A percentile compares a stretch with the other conserved stretches of the same genome.
These are phyloP conservation scores for Percina caprodes DNA, from an alignment of 2,113 vertebrate species.

Conservation along the genomic window DNA sequence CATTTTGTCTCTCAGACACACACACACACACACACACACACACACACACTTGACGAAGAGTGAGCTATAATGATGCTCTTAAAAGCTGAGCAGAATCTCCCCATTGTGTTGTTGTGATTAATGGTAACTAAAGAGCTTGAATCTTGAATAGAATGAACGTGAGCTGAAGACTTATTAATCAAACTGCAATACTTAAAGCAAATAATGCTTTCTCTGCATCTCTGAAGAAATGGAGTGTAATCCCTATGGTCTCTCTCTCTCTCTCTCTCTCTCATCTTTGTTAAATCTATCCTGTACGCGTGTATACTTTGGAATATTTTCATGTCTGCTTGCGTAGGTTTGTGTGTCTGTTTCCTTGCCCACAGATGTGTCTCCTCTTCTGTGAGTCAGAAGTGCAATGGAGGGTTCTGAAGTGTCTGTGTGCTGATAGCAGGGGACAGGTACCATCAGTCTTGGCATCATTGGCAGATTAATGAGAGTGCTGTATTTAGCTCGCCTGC, in stretches of 20 bases:
- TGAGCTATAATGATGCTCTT: constrained; percentile 65
- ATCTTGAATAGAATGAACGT: constrained; percentile 52
- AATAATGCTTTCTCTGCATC: constrained; percentile 49
- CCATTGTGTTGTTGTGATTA: constrained; percentile 65
- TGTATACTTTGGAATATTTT: not conserved
- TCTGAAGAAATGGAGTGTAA: constrained; percentile 25
- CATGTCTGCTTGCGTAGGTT: not conserved
- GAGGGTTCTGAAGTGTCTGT: constrained; percentile 51
- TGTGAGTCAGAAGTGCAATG: constrained; percentile 41
- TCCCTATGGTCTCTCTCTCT: not conserved
- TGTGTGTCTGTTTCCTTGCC: constrained; percentile 9
- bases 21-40: not conserved
- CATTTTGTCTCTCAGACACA: constrained; percentile 11
- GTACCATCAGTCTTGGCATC: constrained; percentile 69
- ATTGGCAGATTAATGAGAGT: constrained; percentile 70
- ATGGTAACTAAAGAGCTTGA: constrained; percentile 49
- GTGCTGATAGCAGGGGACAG: constrained; percentile 61
- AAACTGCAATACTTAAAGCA: constrained; percentile 53
- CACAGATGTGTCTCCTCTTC: not conserved
- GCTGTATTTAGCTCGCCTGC: constrained; percentile 67
- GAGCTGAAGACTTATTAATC: constrained; percentile 64
- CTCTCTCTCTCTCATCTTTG: not conserved
- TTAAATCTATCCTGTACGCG: not conserved
- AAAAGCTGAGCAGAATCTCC: constrained; percentile 37
- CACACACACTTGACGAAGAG: constrained; percentile 36